Conservation (phyloP, 2,113 vertebrate species). For the Anas platyrhynchos region DNA sequence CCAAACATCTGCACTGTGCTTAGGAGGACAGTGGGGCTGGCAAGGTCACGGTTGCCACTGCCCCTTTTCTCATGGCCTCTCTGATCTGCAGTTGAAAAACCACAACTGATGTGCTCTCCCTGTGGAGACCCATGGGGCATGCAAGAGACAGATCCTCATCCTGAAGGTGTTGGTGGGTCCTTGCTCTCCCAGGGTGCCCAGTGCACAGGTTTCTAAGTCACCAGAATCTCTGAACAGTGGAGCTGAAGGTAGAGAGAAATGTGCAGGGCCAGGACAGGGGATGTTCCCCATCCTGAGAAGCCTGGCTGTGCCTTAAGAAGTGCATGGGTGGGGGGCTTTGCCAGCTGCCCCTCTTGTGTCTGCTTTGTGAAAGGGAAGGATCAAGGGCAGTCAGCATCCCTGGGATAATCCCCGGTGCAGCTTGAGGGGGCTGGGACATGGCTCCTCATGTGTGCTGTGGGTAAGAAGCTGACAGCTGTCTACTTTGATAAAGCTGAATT, state of each 20-base stretch:
- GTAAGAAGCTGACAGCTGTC: slow-evolving; percentile 69
- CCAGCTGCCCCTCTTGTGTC: neutral
- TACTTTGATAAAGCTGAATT: slow-evolving; percentile 60
- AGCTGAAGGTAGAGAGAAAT: neutral
- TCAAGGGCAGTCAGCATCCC: neutral
- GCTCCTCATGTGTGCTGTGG: neutral
- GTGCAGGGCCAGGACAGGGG: neutral
- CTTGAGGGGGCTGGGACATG: neutral
- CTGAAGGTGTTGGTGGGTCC: neutral
- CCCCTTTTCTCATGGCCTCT: neutral
- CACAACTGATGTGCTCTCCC: neutral
- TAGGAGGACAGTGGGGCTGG: neutral
- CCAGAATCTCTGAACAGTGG: neutral
- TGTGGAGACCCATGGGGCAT: neutral
- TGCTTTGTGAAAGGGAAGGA: neutral
- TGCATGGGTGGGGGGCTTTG: neutral
- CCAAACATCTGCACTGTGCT: neutral
- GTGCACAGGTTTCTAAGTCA: neutral
- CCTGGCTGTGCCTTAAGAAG: neutral
- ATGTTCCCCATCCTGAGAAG: neutral
- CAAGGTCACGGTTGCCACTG: accelerated
- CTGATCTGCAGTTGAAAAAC: neutral
- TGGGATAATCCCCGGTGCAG: slow-evolving; percentile 1
- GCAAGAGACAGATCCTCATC: neutral
- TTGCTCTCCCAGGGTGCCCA: neutral